phyloP scores from a whole-genome alignment of 2,113 vertebrate species.

The Gnathonemus longibarbis region DNA sequence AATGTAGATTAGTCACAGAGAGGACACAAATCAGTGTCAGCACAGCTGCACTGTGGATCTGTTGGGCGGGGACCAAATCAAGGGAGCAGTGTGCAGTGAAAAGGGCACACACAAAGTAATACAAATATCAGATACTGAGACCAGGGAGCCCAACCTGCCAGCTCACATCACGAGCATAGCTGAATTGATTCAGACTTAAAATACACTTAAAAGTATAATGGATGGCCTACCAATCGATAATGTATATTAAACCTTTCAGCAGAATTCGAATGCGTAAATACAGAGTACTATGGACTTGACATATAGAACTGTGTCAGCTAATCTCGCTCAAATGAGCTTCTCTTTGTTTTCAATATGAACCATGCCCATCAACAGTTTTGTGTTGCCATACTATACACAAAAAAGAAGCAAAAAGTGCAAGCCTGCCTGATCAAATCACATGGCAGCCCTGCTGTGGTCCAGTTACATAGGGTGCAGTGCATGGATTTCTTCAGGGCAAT shows the following conservation, averaged over 20 bases:
- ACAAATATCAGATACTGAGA: background rate
- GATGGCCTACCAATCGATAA: conserved; percentile 10
- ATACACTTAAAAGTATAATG: conserved; percentile 13
- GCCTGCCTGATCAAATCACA: background rate
- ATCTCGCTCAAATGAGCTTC: background rate
- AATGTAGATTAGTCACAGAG: conserved; percentile 15
- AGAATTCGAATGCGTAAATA: background rate
- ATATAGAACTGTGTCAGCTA: background rate
- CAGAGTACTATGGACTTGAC: background rate
- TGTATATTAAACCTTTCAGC: conserved; percentile 16
- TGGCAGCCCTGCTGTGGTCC: background rate
- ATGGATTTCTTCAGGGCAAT: background rate
- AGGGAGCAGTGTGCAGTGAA: background rate
- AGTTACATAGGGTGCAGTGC: background rate
- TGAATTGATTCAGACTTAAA: background rate
- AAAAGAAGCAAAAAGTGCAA: background rate
- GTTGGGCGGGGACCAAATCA: background rate
- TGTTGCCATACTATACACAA: background rate
- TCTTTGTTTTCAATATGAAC: background rate
- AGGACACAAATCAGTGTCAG: background rate
- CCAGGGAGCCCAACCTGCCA: background rate
- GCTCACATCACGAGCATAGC: background rate
- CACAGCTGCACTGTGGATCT: background rate
- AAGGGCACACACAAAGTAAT: background rate
- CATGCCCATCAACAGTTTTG: background rate